Conservation (phyloP, 2,888 invertebrate species). For the Seladonia tumulorum region DNA sequence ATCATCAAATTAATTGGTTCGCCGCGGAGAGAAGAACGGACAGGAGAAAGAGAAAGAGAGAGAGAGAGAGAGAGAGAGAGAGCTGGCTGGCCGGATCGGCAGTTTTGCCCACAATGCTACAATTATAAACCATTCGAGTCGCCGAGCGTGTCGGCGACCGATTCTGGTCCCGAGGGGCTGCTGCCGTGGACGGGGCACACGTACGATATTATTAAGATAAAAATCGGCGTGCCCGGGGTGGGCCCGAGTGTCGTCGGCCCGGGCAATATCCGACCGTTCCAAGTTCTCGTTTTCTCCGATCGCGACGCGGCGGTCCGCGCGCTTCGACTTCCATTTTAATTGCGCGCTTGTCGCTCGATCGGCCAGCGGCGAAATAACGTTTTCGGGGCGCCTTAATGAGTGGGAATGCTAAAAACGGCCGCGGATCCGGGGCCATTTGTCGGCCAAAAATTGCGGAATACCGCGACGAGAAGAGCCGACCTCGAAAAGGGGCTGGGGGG, state of each 20-base stretch:
- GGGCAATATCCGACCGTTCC: conserved; percentile 54
- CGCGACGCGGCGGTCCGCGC: conserved; percentile 25
- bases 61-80: neutral
- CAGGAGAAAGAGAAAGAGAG: neutral
- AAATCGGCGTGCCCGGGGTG: conserved; percentile 70
- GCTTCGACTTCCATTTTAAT: conserved; percentile 58
- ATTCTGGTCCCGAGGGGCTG: conserved; percentile 70
- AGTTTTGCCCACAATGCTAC: conserved; percentile 77
- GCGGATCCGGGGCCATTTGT: conserved; percentile 55
- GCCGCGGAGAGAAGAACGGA: neutral
- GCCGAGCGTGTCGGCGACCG: conserved; percentile 72
- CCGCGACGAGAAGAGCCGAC: conserved; percentile 15
- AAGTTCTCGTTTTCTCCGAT: conserved; percentile 33
- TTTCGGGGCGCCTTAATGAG: conserved; percentile 59
- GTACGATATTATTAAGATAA: conserved; percentile 76
- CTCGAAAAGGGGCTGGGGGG: neutral
- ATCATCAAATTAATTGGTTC: conserved; percentile 17
- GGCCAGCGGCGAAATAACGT: conserved; percentile 63
- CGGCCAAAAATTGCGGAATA: conserved; percentile 63
- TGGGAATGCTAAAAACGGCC: conserved; percentile 65
- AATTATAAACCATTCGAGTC: conserved; percentile 80
- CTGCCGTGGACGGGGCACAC: conserved; percentile 59
- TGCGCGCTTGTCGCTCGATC: conserved; percentile 43
- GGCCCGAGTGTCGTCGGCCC: conserved; percentile 74
- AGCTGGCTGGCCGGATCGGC: conserved; percentile 62